phyloP scores from a whole-genome alignment of 2,888 invertebrate species.

The Chironomus tentans region DNA sequence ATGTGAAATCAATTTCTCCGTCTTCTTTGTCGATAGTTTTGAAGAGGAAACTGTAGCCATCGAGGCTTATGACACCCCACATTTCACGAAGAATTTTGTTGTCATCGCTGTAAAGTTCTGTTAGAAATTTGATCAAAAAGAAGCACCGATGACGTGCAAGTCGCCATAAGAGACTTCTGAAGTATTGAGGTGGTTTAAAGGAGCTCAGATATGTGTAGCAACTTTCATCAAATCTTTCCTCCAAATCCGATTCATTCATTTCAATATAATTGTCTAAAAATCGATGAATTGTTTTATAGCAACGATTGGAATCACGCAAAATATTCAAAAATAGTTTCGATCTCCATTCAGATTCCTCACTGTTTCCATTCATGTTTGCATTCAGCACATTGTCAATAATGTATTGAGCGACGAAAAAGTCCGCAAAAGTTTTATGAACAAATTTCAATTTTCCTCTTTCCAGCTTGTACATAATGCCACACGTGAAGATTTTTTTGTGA shows the following conservation, averaged over 20 bases:
- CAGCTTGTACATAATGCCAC: neutral
- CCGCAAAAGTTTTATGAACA: neutral
- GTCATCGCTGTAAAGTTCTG: neutral
- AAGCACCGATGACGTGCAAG: neutral
- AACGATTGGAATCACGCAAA: neutral
- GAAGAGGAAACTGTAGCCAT: neutral
- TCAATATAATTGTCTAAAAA: conserved; percentile 1
- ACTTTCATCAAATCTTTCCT: neutral
- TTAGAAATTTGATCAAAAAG: neutral
- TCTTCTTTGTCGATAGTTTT: neutral
- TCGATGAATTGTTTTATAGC: neutral
- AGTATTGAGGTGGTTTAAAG: neutral
- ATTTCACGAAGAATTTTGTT: neutral
- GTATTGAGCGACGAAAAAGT: neutral
- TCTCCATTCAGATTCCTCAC: neutral
- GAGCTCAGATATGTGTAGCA: neutral
- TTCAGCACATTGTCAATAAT: neutral
- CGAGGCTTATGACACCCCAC: neutral
- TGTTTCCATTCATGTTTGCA: neutral
- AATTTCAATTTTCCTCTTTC: neutral
- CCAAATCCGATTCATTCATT: neutral
- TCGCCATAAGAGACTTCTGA: neutral
- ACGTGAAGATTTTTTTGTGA: neutral
- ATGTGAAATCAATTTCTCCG: neutral
- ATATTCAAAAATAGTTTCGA: neutral